A percentile compares a stretch with the other conserved stretches of the same genome.
Conservation (phyloP, 2,888 invertebrate genomes). For the Lithophane semibrunnea region DNA sequence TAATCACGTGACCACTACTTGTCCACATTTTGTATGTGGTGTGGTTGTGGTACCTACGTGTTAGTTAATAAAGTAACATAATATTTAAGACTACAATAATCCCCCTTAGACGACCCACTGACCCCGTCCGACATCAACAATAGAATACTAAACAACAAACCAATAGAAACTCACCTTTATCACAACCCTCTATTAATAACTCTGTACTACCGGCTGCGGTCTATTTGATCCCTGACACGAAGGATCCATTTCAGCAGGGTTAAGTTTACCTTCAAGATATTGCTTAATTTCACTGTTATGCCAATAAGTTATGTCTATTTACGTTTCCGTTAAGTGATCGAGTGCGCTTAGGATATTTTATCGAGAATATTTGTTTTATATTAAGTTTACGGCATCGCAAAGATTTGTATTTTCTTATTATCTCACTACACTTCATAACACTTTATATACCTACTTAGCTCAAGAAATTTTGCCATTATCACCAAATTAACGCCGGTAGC, state of each 20-base stretch:
- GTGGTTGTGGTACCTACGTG: not conserved
- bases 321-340: not conserved
- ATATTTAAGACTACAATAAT: not conserved
- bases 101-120: no score
- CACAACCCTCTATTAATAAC: constrained; percentile 43
- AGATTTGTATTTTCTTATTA: not conserved
- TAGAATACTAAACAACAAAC: constrained; percentile 21
- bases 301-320: not conserved
- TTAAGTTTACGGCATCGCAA: not conserved
- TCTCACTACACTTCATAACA: no score
- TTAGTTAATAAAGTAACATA: no score
- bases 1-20: not conserved
- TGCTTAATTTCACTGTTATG: constrained; percentile 24
- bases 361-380: not conserved
- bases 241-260: constrained; percentile 41
- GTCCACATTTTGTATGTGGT: not conserved
- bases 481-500: not conserved
- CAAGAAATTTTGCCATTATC: not conserved
- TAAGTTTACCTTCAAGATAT: constrained; percentile 27
- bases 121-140: not conserved
- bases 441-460: not conserved
- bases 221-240: constrained; percentile 47
- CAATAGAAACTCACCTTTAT: constrained; percentile 29
- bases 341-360: not conserved
- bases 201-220: constrained; percentile 23